Conservation (phyloP, 2,797 vertebrate species). For the Neosilurus hyrtlii region DNA sequence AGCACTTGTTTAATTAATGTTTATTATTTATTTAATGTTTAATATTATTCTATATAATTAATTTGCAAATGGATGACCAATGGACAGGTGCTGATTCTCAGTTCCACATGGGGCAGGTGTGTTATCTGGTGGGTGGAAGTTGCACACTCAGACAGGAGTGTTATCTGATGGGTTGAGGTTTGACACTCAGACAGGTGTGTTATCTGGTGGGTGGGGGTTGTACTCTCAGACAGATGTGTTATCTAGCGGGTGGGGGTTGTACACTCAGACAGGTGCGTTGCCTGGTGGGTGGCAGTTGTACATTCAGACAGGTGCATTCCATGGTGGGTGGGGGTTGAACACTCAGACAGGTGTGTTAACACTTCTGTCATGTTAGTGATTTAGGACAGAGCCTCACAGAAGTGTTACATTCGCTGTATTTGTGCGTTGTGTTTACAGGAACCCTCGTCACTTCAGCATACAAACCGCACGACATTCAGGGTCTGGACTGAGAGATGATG, state of each 20-base stretch:
- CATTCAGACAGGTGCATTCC: not conserved
- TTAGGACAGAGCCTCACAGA: not conserved
- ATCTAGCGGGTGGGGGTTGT: not conserved
- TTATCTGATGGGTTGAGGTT: not conserved
- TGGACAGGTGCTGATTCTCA: not conserved
- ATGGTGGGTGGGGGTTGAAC: too few relatives aligned
- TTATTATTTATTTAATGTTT: too few relatives aligned
- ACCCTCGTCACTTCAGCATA: slow-evolving; percentile 68
- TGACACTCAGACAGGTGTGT: not conserved
- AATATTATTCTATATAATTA: not conserved
- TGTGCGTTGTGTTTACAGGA: slow-evolving; percentile 60
- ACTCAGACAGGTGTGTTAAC: not conserved
- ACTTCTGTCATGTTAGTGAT: not conserved
- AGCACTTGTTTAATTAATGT: not conserved
- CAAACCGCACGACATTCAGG: slow-evolving; percentile 76
- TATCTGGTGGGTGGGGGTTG: not conserved
- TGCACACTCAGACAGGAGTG: not conserved
- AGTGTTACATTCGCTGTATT: not conserved
- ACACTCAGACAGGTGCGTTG: not conserved
- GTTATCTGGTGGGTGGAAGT: not conserved
- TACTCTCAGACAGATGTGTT: not conserved
- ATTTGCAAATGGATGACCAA: not conserved
- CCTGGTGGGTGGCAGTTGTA: not conserved
- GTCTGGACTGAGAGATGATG: slow-evolving; percentile 69
- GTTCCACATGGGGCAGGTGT: not conserved